A percentile compares a stretch with the other conserved stretches of the same genome.
phyloP scores from a whole-genome alignment of 2,888 invertebrate genomes.

The Lumbricus terrestris region DNA sequence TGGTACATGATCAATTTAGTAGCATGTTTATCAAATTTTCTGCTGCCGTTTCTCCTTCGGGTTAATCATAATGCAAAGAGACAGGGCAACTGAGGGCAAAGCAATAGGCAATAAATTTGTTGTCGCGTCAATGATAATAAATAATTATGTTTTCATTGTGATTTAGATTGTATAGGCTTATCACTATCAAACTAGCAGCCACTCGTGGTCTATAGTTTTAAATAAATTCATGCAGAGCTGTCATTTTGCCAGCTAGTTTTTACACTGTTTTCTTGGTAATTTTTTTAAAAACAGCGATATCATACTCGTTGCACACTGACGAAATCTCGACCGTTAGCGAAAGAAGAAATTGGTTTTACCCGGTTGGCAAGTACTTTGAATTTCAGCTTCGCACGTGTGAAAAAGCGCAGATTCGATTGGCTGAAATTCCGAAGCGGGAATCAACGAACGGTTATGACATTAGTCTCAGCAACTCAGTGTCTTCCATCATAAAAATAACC shows the following conservation, averaged over 20 bases:
- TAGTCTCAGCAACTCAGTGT: neutral
- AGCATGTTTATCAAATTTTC: too few species aligned
- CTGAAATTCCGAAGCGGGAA: slow-evolving; percentile 4
- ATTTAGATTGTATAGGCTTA: neutral
- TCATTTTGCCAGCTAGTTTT: neutral
- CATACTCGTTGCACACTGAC: neutral
- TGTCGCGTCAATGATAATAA: too few species aligned
- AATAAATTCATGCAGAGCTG: neutral
- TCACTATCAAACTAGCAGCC: neutral
- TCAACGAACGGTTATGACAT: neutral
- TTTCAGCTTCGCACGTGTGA: slow-evolving; percentile 15
- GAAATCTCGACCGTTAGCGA: slow-evolving; percentile 11
- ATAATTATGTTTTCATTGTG: too few species aligned
- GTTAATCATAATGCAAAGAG: too few species aligned
- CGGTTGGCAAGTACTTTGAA: slow-evolving; percentile 9
- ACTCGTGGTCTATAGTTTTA: neutral
- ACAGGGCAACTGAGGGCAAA: too few species aligned
- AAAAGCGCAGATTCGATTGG: slow-evolving; percentile 12
- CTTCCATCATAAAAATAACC: neutral
- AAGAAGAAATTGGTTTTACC: slow-evolving; percentile 7
- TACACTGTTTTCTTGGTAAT: neutral
- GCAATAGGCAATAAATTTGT: too few species aligned
- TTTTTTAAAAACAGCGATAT: neutral
- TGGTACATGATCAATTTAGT: too few species aligned
- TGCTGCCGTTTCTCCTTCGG: too few species aligned